A percentile compares a stretch with the other conserved stretches of the same genome.
phyloP scores from a whole-genome alignment of 1,140 invertebrate genomes.

The Sminthurides bifidus region DNA sequence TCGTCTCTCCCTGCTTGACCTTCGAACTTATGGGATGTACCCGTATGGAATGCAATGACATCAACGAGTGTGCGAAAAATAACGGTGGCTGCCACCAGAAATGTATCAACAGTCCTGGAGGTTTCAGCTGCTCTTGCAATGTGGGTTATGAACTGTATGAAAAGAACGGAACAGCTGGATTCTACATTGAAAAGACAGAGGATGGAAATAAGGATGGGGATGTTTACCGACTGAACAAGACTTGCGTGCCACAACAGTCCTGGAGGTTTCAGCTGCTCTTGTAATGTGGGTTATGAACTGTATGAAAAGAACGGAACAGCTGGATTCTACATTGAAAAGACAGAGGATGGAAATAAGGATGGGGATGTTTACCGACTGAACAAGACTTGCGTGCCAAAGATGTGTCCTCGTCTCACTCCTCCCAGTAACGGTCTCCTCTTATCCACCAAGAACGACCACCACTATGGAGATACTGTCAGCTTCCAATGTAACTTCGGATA shows the following conservation, averaged over 20 bases:
- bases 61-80: slow-evolving; percentile 77
- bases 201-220: slow-evolving; percentile 76
- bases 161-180: slow-evolving; percentile 84
- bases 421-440: slow-evolving; percentile 83
- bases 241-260: slow-evolving; percentile 81
- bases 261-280: slow-evolving; percentile 75
- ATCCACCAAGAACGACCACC: slow-evolving; percentile 64
- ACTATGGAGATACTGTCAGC: slow-evolving; percentile 77
- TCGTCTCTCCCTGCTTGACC: slow-evolving; percentile 75
- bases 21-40: slow-evolving; percentile 83
- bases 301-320: slow-evolving; percentile 82
- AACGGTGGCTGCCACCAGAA: slow-evolving; percentile 92
- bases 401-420: slow-evolving; percentile 65
- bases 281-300: slow-evolving; percentile 84
- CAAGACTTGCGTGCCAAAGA: slow-evolving; percentile 86
- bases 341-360: slow-evolving; percentile 73
- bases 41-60: slow-evolving; percentile 69
- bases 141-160: slow-evolving; percentile 84
- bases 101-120: slow-evolving; percentile 60
- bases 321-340: slow-evolving; percentile 65
- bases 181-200: slow-evolving; percentile 64
- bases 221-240: slow-evolving; percentile 82
- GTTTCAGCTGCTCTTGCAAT: slow-evolving; percentile 78
- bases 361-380: slow-evolving; percentile 82
- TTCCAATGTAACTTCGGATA: slow-evolving; percentile 95